Evolutionary conservation across 1,140 invertebrate species (phyloP), one percentile per base, ranked within the genome.

Genomic region (Drosophila mojavensis): DNA sequence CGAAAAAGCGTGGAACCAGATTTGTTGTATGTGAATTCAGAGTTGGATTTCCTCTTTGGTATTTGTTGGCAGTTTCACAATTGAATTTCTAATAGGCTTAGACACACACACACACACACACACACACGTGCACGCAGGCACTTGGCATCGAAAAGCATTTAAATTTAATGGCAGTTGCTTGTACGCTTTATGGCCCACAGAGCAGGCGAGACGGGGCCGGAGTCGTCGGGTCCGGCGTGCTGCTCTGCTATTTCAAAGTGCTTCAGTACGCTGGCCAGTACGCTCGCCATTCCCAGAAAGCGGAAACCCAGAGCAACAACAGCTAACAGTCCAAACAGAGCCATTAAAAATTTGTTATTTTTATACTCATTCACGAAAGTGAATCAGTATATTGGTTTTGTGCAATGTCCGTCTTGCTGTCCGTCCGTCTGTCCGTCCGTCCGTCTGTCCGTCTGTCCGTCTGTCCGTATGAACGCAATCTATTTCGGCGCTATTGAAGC

Each of bases 71-170:
- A 50, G 61, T 76, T 82, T 76, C 62, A 71, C 81, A 78, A 85
- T 88, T 82, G 83, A 88, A 88, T 88, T 83, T 86, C 76, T 88
- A 88, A 86, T 88, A 83, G 82, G 72, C 76, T 79, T 86, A 82
- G 48, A 15, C 61, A 50, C n/a, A 63, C 67, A 7, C 24, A 41
- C 61, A 50, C n/a, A 63, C 26, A 36, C 33, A 43, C 43, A 59
- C 11, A 4, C 61, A 47, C 53, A 62, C 13, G n/a, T 24, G 15
- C 41, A n/a, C 50, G 24, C 30, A n/a, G 48, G 56, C 65, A 78
- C 63, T 65, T 78, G 75, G 67, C 79, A 83, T 86, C 76, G 79
- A 88, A 86, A 88, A 86, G 67, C 83, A 88, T 86, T 86, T 86
- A 88, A 86, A 83, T 83, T 88, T 88, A 88, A 86, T 86, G 83